These are phyloP conservation scores for Schizaphis graminum DNA, from an alignment of 2,888 invertebrate genomes.

Conservation along the genomic window DNA sequence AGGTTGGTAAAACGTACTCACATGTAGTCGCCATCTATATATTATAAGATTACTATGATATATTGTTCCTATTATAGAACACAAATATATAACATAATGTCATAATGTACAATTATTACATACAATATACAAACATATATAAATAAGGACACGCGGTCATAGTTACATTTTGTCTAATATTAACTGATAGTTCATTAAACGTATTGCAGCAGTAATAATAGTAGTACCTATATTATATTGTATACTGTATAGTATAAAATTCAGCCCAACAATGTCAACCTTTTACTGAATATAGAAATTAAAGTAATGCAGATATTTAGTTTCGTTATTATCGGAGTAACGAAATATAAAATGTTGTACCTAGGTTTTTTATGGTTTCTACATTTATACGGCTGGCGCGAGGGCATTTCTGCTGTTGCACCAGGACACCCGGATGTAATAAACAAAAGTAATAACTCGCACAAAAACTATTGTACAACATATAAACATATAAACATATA, in stretches of 20 bases:
- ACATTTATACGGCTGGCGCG: not conserved
- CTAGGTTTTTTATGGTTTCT: not conserved
- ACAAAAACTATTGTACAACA: constrained; percentile 48
- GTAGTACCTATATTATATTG: not conserved
- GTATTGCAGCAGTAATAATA: not conserved
- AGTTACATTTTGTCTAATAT: not conserved
- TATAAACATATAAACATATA: not conserved
- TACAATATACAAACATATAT: not conserved
- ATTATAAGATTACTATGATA: not conserved
- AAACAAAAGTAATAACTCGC: constrained; percentile 49
- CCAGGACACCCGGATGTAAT: constrained; percentile 62
- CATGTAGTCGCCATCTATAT: not conserved
- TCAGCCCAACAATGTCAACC: not conserved
- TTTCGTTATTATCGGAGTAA: not conserved
- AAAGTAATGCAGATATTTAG: not conserved
- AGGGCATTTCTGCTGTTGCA: not conserved
- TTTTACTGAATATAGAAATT: not conserved
- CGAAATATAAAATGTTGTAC: constrained; percentile 7
- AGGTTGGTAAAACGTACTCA: not conserved
- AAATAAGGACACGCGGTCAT: not conserved
- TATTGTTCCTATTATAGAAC: not conserved
- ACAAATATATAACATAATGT: not conserved
- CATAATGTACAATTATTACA: not conserved
- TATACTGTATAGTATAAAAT: not conserved
- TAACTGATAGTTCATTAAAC: not conserved